phyloP scores from a whole-genome alignment of 2,888 invertebrate genomes.

The Drosophila mimetica region DNA sequence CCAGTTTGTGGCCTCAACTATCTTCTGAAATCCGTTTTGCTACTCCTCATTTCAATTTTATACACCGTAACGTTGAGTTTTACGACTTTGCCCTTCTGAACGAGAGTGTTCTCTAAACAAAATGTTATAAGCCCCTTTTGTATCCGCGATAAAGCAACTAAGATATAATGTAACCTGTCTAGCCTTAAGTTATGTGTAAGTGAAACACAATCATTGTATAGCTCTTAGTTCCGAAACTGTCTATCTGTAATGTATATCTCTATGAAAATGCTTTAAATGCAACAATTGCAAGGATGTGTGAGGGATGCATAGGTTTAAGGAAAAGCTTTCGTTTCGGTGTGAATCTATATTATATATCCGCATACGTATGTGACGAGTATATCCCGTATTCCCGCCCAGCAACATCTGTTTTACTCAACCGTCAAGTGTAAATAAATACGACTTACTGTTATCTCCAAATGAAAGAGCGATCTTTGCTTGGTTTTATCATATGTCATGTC shows the following conservation, averaged over 20 bases:
- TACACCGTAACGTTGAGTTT: constrained; percentile 44
- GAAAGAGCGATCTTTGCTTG: constrained; percentile 19
- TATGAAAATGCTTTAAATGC: constrained; percentile 70
- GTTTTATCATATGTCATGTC: constrained; percentile 60
- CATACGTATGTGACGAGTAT: constrained; percentile 25
- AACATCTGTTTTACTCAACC: constrained; percentile 36
- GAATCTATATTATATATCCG: constrained; percentile 32
- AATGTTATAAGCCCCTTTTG: constrained; percentile 54
- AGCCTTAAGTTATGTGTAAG: constrained; percentile 70
- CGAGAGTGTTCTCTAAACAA: no score
- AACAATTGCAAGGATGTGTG: constrained; percentile 63
- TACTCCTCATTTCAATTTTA: constrained; percentile 42
- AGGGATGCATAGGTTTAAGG: constrained; percentile 14
- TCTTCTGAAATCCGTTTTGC: constrained; percentile 15
- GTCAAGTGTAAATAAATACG: constrained; percentile 69
- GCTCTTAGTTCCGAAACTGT: constrained; percentile 46
- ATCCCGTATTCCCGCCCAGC: constrained; percentile 9
- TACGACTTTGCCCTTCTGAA: constrained; percentile 10
- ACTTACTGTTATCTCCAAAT: constrained; percentile 59
- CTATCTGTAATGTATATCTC: constrained; percentile 41
- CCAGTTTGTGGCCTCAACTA: constrained; percentile 9
- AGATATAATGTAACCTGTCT: constrained; percentile 53
- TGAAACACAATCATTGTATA: constrained; percentile 62
- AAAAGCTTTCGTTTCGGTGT: constrained; percentile 24
- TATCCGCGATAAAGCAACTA: constrained; percentile 41